A percentile compares a stretch with the other conserved stretches of the same genome.
phyloP scores from a whole-genome alignment of 2,113 vertebrate genomes.

The Malurus cyaneus region DNA sequence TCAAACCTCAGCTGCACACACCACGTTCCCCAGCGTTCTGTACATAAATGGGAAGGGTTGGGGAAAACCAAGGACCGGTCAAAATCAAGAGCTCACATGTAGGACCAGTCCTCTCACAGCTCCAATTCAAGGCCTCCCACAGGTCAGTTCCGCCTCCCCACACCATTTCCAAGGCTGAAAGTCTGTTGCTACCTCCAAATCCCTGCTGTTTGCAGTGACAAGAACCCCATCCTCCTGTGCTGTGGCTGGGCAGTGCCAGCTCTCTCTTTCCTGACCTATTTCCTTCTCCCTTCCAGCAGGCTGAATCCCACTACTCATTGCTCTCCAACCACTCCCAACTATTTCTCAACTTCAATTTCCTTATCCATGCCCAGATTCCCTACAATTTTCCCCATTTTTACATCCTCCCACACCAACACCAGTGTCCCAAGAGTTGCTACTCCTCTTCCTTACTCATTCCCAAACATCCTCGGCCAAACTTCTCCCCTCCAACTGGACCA shows the following conservation, averaged over 20 bases:
- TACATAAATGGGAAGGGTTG: not conserved
- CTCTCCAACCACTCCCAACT: not conserved
- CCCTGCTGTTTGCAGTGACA: fast-evolving
- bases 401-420: not conserved
- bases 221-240: not conserved
- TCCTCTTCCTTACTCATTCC: not conserved
- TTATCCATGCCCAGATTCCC: not conserved
- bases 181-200: not conserved
- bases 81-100: not conserved
- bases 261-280: not conserved
- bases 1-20: not conserved
- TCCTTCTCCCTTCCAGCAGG: not conserved
- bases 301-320: not conserved
- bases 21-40: not conserved
- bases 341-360: not conserved
- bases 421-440: not conserved
- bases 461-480: not conserved
- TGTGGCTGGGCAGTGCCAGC: not conserved
- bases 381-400: not conserved
- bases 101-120: not conserved
- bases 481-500: not conserved
- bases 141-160: not conserved
- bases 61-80: not conserved
- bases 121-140: not conserved
- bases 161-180: not conserved